Conservation (phyloP, 2,797 vertebrate species). For the Hozukius guyotensis region DNA sequence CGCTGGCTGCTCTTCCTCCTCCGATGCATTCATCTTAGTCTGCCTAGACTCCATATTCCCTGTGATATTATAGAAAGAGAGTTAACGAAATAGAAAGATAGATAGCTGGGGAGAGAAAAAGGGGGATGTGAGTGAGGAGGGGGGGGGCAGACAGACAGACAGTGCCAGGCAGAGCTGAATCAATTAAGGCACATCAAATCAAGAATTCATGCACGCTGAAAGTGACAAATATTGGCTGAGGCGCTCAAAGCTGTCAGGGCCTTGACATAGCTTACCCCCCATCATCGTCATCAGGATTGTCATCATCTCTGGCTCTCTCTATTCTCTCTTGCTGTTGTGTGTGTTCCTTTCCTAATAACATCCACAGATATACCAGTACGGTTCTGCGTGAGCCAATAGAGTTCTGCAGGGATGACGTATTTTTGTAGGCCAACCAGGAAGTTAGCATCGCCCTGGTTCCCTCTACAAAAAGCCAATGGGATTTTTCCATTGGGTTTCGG, state of each 20-base stretch:
- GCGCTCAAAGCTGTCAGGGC: conserved; percentile 71
- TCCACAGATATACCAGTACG: neutral
- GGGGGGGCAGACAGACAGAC: conserved; percentile 82
- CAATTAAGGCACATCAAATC: conserved; percentile 97
- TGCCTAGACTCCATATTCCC: conserved; percentile 24
- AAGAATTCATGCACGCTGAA: conserved; percentile 92
- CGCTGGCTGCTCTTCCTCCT: conserved; percentile 57
- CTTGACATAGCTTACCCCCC: conserved; percentile 58
- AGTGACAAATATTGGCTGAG: conserved; percentile 91
- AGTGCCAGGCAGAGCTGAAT: conserved; percentile 89
- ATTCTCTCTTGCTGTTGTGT: conserved; percentile 7
- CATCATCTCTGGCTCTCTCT: conserved; percentile 31
- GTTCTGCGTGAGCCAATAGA: neutral
- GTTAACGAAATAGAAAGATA: conserved; percentile 8
- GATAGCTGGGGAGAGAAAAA: conserved; percentile 37
- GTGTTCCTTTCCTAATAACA: neutral
- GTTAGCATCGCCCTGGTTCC: no score
- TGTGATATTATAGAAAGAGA: conserved; percentile 32
- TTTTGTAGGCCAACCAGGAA: no score
- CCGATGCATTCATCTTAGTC: conserved; percentile 48
- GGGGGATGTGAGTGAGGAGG: neutral
- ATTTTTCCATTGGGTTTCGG: no score
- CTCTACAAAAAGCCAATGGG: no score
- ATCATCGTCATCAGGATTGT: conserved; percentile 38
- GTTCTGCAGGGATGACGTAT: neutral